Conservation (phyloP, 2,888 invertebrate genomes). For the Bugula neritina region DNA sequence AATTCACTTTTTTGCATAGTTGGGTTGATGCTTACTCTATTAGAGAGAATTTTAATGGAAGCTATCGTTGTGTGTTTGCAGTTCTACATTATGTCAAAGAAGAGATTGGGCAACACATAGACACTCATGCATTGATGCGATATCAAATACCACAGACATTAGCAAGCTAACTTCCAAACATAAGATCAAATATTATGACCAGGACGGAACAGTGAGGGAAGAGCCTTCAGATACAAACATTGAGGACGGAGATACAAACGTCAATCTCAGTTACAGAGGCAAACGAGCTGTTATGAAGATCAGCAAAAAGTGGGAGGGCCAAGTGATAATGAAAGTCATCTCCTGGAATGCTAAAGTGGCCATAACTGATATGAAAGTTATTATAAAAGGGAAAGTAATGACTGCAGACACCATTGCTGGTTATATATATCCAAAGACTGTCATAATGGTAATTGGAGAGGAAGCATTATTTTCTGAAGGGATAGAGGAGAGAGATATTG, state of each 20-base stretch:
- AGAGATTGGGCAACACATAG: background rate
- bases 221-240: background rate
- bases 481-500: background rate
- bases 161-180: too few species aligned
- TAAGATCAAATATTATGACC: background rate
- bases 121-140: background rate
- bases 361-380: background rate
- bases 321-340: background rate
- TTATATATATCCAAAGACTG: background rate
- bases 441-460: background rate
- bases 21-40: background rate
- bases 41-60: background rate
- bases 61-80: background rate
- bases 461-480: background rate
- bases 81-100: background rate
- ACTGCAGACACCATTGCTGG: background rate
- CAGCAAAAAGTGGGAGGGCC: background rate
- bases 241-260: background rate
- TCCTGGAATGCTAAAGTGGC: background rate
- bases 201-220: background rate
- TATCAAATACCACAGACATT: too few species aligned
- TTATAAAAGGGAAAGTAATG: background rate
- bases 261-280: background rate
- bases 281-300: background rate
- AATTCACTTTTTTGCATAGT: too few species aligned